phyloP scores from a whole-genome alignment of 2,888 invertebrate genomes.

The Agrilus biguttatus region DNA sequence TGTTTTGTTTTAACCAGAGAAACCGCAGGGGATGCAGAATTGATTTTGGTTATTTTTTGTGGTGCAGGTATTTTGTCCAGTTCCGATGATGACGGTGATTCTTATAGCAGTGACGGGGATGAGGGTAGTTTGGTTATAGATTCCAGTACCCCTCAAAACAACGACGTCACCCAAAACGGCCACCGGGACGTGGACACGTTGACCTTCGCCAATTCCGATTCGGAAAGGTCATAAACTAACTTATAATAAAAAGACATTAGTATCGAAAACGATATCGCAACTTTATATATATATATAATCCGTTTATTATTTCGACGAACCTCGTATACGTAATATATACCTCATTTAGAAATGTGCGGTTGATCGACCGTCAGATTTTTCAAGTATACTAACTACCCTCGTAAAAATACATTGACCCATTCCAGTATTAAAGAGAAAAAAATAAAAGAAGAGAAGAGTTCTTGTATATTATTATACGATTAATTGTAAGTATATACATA shows the following conservation, averaged over 20 bases:
- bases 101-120: slow-evolving; percentile 38
- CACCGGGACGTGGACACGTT: slow-evolving; percentile 19
- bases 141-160: slow-evolving; percentile 24
- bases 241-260: background rate
- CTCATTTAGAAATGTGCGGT: slow-evolving; percentile 27
- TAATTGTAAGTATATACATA: slow-evolving; percentile 9
- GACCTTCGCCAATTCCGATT: slow-evolving; percentile 16
- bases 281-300: background rate
- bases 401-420: slow-evolving; percentile 23
- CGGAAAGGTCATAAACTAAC: slow-evolving; percentile 8
- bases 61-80: slow-evolving; percentile 42
- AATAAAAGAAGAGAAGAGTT: too few species aligned
- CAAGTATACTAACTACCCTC: slow-evolving; percentile 20
- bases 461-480: slow-evolving; percentile 9
- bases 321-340: slow-evolving; percentile 52
- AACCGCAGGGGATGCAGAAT: background rate
- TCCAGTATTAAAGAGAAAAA: slow-evolving; percentile 29
- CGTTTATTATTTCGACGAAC: slow-evolving; percentile 13
- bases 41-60: background rate
- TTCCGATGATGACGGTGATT: slow-evolving; percentile 46
- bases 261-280: background rate
- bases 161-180: slow-evolving; percentile 26
- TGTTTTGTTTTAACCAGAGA: background rate
- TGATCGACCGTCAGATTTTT: slow-evolving; percentile 4
- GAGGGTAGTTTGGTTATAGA: slow-evolving; percentile 38